phyloP scores from a whole-genome alignment of 2,888 invertebrate species.

The Mamestra brassicae region DNA sequence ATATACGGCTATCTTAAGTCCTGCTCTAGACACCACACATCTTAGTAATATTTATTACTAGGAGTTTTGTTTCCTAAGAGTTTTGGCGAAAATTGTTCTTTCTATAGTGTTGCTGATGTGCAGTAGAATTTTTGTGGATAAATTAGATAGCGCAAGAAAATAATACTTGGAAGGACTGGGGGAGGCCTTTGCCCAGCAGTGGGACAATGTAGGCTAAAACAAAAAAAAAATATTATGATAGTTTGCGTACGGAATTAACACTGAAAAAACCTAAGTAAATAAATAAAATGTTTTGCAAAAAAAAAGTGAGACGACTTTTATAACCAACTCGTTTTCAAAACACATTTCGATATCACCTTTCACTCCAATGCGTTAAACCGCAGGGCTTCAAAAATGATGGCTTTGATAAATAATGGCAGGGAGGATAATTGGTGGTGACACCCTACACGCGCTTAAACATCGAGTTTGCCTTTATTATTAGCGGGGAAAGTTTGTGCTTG shows the following conservation, averaged over 20 bases:
- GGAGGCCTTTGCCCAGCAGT: too few species aligned
- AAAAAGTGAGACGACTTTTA: neutral
- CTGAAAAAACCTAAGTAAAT: too few species aligned
- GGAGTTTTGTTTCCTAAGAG: conserved; percentile 8
- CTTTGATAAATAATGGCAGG: conserved; percentile 41
- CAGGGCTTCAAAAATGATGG: conserved; percentile 48
- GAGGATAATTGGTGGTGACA: conserved; percentile 50
- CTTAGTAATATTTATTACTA: conserved; percentile 40
- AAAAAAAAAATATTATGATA: neutral
- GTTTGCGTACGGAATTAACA: too few species aligned
- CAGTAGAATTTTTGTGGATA: neutral
- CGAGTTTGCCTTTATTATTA: conserved; percentile 65
- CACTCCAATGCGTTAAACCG: conserved; percentile 47
- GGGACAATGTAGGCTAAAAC: too few species aligned
- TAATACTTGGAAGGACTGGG: too few species aligned
- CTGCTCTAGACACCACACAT: conserved; percentile 34
- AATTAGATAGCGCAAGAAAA: too few species aligned
- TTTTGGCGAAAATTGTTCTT: conserved; percentile 9
- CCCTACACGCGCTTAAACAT: conserved; percentile 60
- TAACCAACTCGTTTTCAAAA: conserved; percentile 22
- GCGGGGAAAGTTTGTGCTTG: conserved; percentile 57
- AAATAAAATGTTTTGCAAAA: too few species aligned
- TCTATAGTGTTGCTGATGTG: neutral
- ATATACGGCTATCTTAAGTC: conserved; percentile 25
- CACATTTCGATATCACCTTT: conserved; percentile 36